Conservation (phyloP, 2,113 vertebrate species). For the Parotia lawesii region DNA sequence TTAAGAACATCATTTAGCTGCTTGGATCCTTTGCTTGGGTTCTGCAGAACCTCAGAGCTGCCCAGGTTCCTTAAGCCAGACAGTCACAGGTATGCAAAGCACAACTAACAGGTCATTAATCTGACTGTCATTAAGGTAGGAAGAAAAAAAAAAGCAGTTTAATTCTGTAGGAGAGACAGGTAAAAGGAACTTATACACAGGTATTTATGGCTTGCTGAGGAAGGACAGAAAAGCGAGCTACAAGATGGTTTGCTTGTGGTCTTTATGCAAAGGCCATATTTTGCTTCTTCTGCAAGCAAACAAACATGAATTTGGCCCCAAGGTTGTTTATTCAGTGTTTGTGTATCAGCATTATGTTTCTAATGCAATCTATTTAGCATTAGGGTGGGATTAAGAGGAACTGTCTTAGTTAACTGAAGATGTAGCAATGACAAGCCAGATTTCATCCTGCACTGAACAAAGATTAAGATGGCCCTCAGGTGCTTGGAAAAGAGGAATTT, state of each 20-base stretch:
- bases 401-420: not conserved
- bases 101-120: not conserved
- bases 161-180: not conserved
- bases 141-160: not conserved
- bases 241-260: fast-evolving
- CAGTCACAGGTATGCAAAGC: not conserved
- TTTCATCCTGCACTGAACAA: not conserved
- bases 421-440: not conserved
- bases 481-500: not conserved
- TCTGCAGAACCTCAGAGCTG: not conserved
- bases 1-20: not conserved
- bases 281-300: not conserved
- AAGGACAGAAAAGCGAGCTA: not conserved
- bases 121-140: not conserved
- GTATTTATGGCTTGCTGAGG: not conserved
- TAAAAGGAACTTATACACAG: not conserved
- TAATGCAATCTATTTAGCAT: not conserved
- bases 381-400: not conserved
- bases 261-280: not conserved
- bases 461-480: not conserved
- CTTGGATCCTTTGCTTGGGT: not conserved
- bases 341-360: not conserved
- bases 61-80: not conserved
- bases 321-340: not conserved
- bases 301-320: not conserved